Evolutionary conservation across 2,113 vertebrate genomes (phyloP), one percentile per base, ranked within the genome.

Genomic region (Solea senegalensis): DNA sequence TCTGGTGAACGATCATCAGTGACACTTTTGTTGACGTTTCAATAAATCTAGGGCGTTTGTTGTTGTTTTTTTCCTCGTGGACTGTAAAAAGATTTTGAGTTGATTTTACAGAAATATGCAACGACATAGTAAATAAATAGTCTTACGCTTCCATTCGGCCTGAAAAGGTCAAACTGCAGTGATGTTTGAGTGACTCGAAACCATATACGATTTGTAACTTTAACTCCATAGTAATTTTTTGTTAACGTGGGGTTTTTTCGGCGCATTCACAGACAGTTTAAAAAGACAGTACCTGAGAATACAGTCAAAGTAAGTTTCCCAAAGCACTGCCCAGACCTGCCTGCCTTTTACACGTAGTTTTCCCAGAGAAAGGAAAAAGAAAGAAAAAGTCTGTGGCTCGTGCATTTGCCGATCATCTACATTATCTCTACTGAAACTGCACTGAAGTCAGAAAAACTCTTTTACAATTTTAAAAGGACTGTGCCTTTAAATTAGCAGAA

Each of bases 151-250:
- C 34, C 44, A 4, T 50, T 70, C 9, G 54, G 52, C 76, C 67
- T 57, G 59, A 44, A 40, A n/a, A 16, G 21, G 54, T 72, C 51
- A 8, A 63, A 62, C 44, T 77, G 69, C 84, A 84, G 79, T 78
- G 65, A 76, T 16, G 34, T 51, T 55, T 28, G 34, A 56, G 66
- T 74, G 56, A 65, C 53, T 74, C 21, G 71, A 72, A 78, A 83
- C 71, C 27, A 65, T 34, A 4, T 34, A 34, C 34, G 34, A 34
- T 34, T 34, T 34, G 2, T 34, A 34, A 34, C 3, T 34, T 34
- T 34, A 59, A 63, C 49, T 13, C 51, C 34, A 34, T 34, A 34
- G 34, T 34, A 1, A 34, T 34, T 34, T 34, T 4, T 34, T 34
- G 21, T 34, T 34, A 34, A 34, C 34, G 3, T 34, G 3, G 5